Evolutionary conservation across 1,140 invertebrate genomes (phyloP).

Genomic region (Temnothorax longispinosus): DNA sequence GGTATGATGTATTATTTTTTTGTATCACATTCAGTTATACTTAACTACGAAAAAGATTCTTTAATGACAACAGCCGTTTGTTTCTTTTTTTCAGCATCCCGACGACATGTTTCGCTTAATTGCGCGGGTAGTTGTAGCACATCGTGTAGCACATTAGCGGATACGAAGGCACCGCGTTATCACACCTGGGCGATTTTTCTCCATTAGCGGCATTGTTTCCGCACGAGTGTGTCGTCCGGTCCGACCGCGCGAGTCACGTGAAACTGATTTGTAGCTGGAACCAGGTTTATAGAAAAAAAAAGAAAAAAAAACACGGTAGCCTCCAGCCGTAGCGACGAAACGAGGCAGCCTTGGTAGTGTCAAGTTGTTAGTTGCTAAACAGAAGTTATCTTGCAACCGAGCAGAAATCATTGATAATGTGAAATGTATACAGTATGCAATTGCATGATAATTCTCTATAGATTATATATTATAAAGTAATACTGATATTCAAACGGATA

Average conservation of each 20-base stretch:
- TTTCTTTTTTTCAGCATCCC: conserved; percentile 17
- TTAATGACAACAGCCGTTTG: conserved; percentile 40
- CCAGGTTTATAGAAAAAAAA: conserved; percentile 51
- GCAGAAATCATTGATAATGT: not conserved
- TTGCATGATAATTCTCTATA: not conserved
- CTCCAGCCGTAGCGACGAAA: not conserved
- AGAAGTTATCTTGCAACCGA: conserved; percentile 5
- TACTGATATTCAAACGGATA: not conserved
- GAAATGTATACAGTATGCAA: not conserved
- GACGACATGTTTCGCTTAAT: conserved; percentile 61
- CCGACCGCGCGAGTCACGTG: conserved; percentile 63
- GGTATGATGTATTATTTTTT: not conserved
- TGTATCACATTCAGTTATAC: not conserved
- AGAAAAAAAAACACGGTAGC: not conserved
- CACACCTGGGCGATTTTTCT: conserved; percentile 76
- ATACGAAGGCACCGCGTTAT: conserved; percentile 71
- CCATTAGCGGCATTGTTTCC: conserved; percentile 73
- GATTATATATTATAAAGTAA: not conserved
- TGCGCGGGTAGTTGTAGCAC: conserved; percentile 65
- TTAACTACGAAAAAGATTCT: conserved; percentile 19
- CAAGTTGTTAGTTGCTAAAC: conserved; percentile 27
- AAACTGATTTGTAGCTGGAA: conserved; percentile 70
- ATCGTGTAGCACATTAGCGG: conserved; percentile 69
- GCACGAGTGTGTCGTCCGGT: conserved; percentile 53
- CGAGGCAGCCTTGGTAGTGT: not conserved